Evolutionary conservation across 2,888 invertebrate species (phyloP).

Genomic region (Zonitis immaculata): DNA sequence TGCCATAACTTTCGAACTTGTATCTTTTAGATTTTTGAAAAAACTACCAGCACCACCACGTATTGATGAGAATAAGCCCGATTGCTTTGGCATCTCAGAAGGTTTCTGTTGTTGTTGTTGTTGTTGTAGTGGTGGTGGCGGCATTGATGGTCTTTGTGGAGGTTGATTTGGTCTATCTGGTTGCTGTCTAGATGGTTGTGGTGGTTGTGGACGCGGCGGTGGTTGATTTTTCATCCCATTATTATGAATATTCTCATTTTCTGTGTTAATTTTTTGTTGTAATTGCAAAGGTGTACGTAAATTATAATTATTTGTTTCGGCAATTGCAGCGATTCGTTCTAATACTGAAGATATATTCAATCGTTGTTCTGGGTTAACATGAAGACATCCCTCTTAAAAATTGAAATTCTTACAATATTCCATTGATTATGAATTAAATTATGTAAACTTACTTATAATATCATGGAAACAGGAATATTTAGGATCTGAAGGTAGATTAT

Average conservation of each 20-base stretch:
- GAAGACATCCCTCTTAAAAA: conserved; percentile 67
- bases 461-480: conserved; percentile 83
- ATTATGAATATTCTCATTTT: conserved; percentile 33
- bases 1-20: conserved; percentile 94
- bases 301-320: conserved; percentile 78
- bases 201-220: conserved; percentile 26
- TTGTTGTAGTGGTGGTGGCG: conserved; percentile 34
- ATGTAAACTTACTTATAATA: conserved; percentile 75
- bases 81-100: conserved; percentile 40
- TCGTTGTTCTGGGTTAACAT: conserved; percentile 77
- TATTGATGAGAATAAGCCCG: conserved; percentile 76
- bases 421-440: too few relatives aligned
- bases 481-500: conserved; percentile 76
- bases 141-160: conserved; percentile 43
- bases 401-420: not conserved
- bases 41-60: conserved; percentile 91
- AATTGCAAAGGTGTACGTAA: conserved; percentile 73
- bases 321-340: conserved; percentile 83
- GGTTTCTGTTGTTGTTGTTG: conserved; percentile 24
- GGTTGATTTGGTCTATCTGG: conserved; percentile 35
- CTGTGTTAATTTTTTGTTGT: conserved; percentile 43
- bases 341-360: conserved; percentile 73
- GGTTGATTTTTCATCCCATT: conserved; percentile 32
- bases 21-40: conserved; percentile 91
- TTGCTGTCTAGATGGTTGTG: conserved; percentile 37